phyloP scores from a whole-genome alignment of 2,888 invertebrate species.

The Drosophila fulvimacula region DNA sequence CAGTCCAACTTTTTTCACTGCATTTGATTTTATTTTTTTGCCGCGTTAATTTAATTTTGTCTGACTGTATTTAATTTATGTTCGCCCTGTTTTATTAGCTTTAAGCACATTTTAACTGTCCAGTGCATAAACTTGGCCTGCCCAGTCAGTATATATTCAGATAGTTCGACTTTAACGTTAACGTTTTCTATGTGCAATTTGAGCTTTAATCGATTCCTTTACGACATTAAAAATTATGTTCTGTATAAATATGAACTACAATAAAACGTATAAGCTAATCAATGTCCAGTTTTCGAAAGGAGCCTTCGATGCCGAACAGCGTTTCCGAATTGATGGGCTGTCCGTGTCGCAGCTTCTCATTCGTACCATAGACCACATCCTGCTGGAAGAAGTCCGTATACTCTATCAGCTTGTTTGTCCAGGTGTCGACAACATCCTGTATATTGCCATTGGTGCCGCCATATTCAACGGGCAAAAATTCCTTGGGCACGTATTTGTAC shows the following conservation, averaged over 20 bases:
- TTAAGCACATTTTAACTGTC: background rate
- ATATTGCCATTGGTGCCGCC: slow-evolving; percentile 88
- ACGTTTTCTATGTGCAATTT: slow-evolving; percentile 23
- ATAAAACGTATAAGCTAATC: slow-evolving; percentile 70
- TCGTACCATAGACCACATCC: slow-evolving; percentile 81
- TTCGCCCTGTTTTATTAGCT: background rate
- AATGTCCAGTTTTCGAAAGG: slow-evolving; percentile 83
- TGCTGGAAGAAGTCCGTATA: slow-evolving; percentile 82
- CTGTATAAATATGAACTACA: slow-evolving; percentile 32
- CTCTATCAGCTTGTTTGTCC: slow-evolving; percentile 81
- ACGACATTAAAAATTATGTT: slow-evolving; percentile 21
- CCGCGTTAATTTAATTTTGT: background rate
- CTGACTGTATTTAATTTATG: background rate
- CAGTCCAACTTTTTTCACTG: background rate
- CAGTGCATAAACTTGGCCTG: background rate
- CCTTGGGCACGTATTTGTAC: slow-evolving; percentile 87
- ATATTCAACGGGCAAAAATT: slow-evolving; percentile 88
- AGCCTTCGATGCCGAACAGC: slow-evolving; percentile 83
- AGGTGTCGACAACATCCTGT: slow-evolving; percentile 80
- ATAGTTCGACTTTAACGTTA: background rate
- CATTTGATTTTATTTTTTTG: slow-evolving; percentile 30
- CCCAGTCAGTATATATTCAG: background rate
- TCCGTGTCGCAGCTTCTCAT: slow-evolving; percentile 82
- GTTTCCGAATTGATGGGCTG: slow-evolving; percentile 78
- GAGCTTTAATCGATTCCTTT: slow-evolving; percentile 27